Percentiles rank a stretch among this genome's conserved stretches.
Evolutionary conservation across 2,797 vertebrate species (phyloP).

Genomic region (Falco cherrug): DNA sequence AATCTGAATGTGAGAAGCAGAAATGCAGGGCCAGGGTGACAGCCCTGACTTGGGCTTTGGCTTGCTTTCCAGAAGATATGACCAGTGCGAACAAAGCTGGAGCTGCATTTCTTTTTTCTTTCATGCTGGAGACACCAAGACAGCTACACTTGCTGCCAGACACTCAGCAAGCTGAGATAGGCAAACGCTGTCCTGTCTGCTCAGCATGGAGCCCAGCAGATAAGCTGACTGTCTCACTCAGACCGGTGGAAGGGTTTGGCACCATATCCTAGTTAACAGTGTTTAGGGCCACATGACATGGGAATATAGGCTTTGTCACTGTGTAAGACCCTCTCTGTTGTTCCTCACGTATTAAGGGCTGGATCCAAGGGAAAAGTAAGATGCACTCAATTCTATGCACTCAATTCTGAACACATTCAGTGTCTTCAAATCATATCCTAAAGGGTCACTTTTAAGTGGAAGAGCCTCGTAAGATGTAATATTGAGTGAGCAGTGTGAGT

Average conservation of each 20-base stretch:
- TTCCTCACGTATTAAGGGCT: neutral
- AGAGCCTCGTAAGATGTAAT: neutral
- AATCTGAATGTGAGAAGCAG: constrained; percentile 7
- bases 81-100: neutral
- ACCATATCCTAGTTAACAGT: neutral
- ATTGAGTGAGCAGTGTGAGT: neutral
- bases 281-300: neutral
- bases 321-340: neutral
- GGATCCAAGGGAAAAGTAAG: neutral
- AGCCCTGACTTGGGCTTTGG: constrained; percentile 9
- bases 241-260: neutral
- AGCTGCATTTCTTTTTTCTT: neutral
- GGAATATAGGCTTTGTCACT: neutral
- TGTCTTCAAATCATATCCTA: neutral
- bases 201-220: neutral
- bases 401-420: neutral
- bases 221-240: neutral
- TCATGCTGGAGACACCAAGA: neutral
- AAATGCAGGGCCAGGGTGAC: neutral
- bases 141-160: constrained; percentile 32
- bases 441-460: neutral
- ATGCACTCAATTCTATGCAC: neutral
- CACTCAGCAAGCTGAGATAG: neutral
- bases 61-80: neutral
- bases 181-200: neutral